Conservation (phyloP, 2,888 invertebrate species). For the Chironomus riparius region DNA sequence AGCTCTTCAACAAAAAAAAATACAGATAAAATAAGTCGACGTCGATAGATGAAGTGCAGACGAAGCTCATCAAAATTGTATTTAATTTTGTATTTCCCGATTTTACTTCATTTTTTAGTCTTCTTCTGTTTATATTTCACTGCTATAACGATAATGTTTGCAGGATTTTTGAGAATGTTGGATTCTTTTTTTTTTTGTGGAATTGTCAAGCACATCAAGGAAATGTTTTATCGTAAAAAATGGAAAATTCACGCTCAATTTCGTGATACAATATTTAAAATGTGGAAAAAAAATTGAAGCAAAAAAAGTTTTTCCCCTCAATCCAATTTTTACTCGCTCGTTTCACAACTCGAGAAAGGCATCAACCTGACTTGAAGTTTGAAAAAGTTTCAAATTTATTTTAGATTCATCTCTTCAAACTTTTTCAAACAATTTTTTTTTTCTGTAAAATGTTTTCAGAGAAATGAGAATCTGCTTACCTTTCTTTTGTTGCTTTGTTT, state of each 20-base stretch:
- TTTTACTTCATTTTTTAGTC: background rate
- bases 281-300: background rate
- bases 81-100: background rate
- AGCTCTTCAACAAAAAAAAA: too few species aligned
- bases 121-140: background rate
- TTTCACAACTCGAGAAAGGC: too few species aligned
- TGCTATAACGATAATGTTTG: background rate
- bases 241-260: conserved; percentile 4
- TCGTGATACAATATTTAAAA: background rate
- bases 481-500: too few species aligned
- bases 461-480: too few species aligned
- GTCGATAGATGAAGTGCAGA: background rate
- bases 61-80: conserved; percentile 9
- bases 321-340: too few species aligned
- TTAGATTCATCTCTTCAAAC: too few species aligned
- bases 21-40: too few species aligned
- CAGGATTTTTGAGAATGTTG: background rate
- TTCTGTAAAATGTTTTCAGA: too few species aligned
- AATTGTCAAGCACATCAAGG: conserved; percentile 9
- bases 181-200: background rate
- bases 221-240: background rate
- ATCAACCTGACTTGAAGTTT: too few species aligned
- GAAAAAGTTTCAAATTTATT: too few species aligned
- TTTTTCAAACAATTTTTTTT: too few species aligned
- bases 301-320: background rate